These are phyloP conservation scores for Choloepus didactylus DNA, from an alignment of 2,797 vertebrate species.

Conservation along the genomic window DNA sequence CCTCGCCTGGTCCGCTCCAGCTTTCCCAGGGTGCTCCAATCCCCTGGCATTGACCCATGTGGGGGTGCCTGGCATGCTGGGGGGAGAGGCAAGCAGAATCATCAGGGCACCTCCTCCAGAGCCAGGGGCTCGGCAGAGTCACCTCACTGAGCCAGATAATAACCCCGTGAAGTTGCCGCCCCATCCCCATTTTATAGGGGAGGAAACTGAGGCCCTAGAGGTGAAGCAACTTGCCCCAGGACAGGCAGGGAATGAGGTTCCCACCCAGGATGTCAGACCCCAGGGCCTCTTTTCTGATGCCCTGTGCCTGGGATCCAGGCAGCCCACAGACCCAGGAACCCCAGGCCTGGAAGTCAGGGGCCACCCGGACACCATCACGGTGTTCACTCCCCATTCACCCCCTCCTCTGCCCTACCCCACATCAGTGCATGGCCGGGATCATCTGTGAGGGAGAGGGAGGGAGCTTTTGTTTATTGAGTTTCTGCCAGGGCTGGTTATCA, in stretches of 20 bases:
- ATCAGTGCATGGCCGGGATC: background rate
- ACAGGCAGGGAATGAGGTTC: no score
- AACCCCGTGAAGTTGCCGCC: accelerated
- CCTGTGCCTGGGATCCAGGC: background rate
- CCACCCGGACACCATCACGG: accelerated
- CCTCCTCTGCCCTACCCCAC: background rate
- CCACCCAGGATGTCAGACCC: accelerated
- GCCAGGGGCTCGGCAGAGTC: background rate
- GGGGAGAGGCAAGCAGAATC: background rate
- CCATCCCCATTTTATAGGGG: background rate
- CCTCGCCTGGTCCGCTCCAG: no score
- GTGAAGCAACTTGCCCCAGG: background rate
- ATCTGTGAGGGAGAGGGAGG: background rate
- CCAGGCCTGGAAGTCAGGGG: background rate
- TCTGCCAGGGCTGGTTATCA: background rate
- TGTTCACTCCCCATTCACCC: background rate
- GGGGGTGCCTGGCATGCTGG: accelerated
- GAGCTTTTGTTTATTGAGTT: background rate
- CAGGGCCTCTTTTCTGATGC: background rate
- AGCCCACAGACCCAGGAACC: background rate
- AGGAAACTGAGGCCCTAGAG: background rate
- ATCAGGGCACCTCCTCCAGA: background rate
- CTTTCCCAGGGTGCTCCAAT: background rate
- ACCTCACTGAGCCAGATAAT: no score
- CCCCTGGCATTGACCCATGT: background rate